Evolutionary conservation across 30 jellyfish, hydroid and myxozoan species (phyloP), one percentile per base, ranked within the genome.

Genomic region (Chrysaora quinquecirrha): DNA sequence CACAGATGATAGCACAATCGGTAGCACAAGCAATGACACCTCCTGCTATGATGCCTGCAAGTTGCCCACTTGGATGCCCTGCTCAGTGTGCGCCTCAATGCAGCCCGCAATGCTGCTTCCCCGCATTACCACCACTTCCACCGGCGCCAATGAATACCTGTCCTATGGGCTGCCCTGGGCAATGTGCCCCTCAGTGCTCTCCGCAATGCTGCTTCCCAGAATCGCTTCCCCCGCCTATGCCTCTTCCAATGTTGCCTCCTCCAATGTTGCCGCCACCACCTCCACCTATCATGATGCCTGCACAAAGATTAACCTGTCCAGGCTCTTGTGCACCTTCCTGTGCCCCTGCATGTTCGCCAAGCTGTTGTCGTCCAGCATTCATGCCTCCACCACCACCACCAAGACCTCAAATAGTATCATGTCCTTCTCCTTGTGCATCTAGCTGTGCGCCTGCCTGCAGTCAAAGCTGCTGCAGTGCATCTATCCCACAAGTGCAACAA

Each of bases 101-200:
- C 73, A 78, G 79, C 34, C 96, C 98, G 6, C 98, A 91, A 74
- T 91, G 98, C 85, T 91, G 98, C 87, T 91, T 91, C 43, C 98
- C 98, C 0, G 69, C 34, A 33, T 33, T 73, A 24, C 91, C 94
- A 7, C 87, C 94, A 7, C 46, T 78, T 24, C 90, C 96, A 0
- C 88, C 91, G 1, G 34, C 58, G 66, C 88, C 82, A 16, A 76
- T 84, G 18, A 65, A 76, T 34, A 56, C 93, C 10, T 64, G 85
- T 54, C 86, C 84, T 0, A 48, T 70, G 84, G 91, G 84, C 14
- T 81, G 91, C 30, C 78, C 91, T 18, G 30, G 70, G 12, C 85
- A 50, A 30, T 81, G 91, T 54, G 84, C 91, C 61, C 84, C 91
- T 32, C 63, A 31, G 34, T 81, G 98, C 69, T 75, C 98, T 4